These are phyloP conservation scores for Crotalus horridus DNA, from an alignment of 2,113 vertebrate genomes.

Conservation along the genomic window DNA sequence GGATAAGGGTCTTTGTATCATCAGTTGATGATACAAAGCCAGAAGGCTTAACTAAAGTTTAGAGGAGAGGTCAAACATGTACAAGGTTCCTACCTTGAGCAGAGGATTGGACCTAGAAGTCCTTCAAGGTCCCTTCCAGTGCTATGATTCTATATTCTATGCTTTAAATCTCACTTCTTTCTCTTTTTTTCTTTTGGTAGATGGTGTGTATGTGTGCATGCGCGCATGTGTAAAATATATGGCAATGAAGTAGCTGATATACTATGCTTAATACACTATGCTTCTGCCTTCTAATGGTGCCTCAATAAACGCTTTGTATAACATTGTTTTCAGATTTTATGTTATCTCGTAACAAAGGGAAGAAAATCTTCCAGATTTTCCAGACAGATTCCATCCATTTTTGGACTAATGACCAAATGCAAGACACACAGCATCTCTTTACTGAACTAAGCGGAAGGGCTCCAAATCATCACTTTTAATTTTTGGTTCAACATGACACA, in stretches of 20 bases:
- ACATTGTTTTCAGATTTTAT: not conserved
- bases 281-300: not conserved
- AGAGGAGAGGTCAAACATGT: too few relatives aligned
- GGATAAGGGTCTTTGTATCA: too few relatives aligned
- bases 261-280: not conserved
- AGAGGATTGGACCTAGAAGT: too few relatives aligned
- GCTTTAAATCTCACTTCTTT: not conserved
- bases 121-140: too few relatives aligned
- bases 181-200: not conserved
- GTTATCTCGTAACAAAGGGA: not conserved
- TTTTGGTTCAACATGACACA: not conserved
- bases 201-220: not conserved
- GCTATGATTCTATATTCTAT: too few relatives aligned
- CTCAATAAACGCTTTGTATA: not conserved
- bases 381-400: not conserved
- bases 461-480: not conserved
- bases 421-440: not conserved
- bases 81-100: too few relatives aligned
- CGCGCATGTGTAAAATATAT: not conserved
- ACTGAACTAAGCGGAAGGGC: not conserved
- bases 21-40: too few relatives aligned
- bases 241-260: not conserved
- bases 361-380: not conserved
- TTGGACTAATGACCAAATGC: not conserved
- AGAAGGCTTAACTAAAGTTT: too few relatives aligned